These are phyloP conservation scores for Melinopterus prodromus DNA, from an alignment of 2,888 invertebrate species.

Conservation along the genomic window DNA sequence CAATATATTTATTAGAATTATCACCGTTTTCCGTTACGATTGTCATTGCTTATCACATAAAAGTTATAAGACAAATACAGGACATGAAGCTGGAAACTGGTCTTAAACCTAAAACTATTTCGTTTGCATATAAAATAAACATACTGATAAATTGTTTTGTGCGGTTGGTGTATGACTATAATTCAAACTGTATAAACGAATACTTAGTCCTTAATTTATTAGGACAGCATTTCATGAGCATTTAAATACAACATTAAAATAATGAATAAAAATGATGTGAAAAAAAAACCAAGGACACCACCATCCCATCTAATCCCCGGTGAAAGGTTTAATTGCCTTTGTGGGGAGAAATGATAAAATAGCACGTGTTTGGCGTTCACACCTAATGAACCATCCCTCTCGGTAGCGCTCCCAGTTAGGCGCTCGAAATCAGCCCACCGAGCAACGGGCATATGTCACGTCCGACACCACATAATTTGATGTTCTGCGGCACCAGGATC, in stretches of 20 bases:
- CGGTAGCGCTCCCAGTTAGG: background rate
- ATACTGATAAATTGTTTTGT: no score
- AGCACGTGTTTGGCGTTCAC: background rate
- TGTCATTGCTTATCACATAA: no score
- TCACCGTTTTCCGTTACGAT: no score
- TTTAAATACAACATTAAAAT: background rate
- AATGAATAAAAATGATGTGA: background rate
- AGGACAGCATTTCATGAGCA: background rate
- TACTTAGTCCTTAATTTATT: no score
- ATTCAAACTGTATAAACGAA: no score
- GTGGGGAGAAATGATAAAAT: background rate
- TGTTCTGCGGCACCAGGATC: background rate
- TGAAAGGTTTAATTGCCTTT: background rate
- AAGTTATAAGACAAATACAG: no score
- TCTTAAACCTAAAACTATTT: no score
- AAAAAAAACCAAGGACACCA: background rate
- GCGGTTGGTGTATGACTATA: no score
- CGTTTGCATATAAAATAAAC: no score
- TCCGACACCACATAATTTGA: background rate
- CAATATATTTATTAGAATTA: no score
- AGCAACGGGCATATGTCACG: background rate
- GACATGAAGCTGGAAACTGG: no score
- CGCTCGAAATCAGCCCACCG: background rate
- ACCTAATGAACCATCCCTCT: background rate
- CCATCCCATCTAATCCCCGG: background rate